phyloP scores from a whole-genome alignment of 2,888 invertebrate genomes.

The Asteroscopus sphinx region DNA sequence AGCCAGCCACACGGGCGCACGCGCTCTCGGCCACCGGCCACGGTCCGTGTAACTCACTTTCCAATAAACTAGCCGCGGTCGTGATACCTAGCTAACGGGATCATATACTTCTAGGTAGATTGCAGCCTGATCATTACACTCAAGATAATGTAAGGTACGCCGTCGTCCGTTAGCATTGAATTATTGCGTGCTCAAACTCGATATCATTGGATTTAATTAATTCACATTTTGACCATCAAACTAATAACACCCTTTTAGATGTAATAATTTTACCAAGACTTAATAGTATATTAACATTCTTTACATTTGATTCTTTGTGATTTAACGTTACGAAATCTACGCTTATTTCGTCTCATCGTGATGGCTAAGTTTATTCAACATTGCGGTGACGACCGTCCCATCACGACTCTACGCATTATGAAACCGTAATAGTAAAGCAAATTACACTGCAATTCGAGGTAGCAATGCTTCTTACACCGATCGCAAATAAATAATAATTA shows the following conservation, averaged over 20 bases:
- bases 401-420: constrained; percentile 66
- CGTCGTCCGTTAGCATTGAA: constrained; percentile 54
- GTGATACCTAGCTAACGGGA: constrained; percentile 87
- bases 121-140: constrained; percentile 74
- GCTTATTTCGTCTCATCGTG: constrained; percentile 56
- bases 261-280: constrained; percentile 12
- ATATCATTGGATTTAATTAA: constrained; percentile 26
- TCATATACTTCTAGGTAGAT: constrained; percentile 76
- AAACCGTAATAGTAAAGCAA: constrained; percentile 68
- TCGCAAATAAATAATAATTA: constrained; percentile 52
- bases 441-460: constrained; percentile 60
- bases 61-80: constrained; percentile 85
- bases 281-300: constrained; percentile 12
- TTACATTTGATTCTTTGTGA: constrained; percentile 31
- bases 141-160: constrained; percentile 58
- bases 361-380: constrained; percentile 65
- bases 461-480: constrained; percentile 32
- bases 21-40: constrained; percentile 72
- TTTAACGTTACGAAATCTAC: constrained; percentile 60
- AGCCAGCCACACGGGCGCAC: constrained; percentile 55
- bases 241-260: constrained; percentile 14
- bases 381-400: constrained; percentile 69
- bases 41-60: constrained; percentile 83
- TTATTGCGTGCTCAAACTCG: constrained; percentile 39
- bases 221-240: constrained; percentile 31